phyloP scores from a whole-genome alignment of 2,797 vertebrate species.

The Selene dorsalis region DNA sequence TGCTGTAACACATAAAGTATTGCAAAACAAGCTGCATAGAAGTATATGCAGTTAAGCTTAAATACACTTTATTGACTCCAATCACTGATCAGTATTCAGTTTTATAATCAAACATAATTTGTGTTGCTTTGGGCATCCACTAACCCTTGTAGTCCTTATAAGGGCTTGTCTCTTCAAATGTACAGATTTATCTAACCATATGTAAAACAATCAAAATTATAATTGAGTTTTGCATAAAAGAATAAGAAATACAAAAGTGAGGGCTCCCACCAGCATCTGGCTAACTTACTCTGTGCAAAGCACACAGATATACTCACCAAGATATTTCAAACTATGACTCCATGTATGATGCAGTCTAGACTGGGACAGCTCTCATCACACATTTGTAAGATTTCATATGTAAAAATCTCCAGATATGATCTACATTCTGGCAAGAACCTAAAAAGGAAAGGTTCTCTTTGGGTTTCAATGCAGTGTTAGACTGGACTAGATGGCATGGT shows the following conservation, averaged over 20 bases:
- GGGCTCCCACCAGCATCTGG: not conserved
- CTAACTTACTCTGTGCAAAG: not conserved
- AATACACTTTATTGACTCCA: not conserved
- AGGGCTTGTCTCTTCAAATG: not conserved
- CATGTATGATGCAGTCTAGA: too few species aligned
- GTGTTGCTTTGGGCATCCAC: not conserved
- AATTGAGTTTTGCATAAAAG: not conserved
- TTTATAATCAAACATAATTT: not conserved
- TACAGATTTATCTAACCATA: not conserved
- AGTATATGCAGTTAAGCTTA: conserved; percentile 6
- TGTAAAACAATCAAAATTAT: not conserved
- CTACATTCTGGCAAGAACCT: too few species aligned
- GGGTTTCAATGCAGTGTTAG: not conserved
- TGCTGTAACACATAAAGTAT: conserved; percentile 1
- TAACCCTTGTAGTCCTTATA: not conserved
- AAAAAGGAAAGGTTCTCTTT: too few species aligned
- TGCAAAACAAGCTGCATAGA: not conserved
- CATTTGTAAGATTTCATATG: too few species aligned
- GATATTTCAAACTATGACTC: too few species aligned
- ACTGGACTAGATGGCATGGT: not conserved
- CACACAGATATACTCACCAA: too few species aligned
- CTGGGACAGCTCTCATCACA: too few species aligned
- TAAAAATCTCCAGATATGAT: too few species aligned
- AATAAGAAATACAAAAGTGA: not conserved
- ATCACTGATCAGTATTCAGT: not conserved